Evolutionary conservation across 2,888 invertebrate species (phyloP).

Genomic region (Ornithoptera alexandrae): DNA sequence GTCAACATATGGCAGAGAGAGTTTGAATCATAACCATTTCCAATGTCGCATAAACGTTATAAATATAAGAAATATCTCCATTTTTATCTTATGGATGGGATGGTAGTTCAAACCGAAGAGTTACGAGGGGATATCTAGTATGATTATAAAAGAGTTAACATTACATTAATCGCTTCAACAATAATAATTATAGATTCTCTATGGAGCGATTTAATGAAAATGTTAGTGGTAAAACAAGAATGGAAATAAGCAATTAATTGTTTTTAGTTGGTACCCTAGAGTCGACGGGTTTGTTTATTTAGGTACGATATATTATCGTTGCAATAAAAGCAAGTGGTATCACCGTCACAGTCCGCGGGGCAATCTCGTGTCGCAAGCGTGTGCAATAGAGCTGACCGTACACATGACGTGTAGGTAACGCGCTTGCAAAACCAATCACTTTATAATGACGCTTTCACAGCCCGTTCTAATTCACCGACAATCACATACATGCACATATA

Average conservation of each 20-base stretch:
- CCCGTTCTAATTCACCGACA: constrained; percentile 25
- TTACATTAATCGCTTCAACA: too few relatives aligned
- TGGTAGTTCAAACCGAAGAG: too few relatives aligned
- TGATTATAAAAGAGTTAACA: too few relatives aligned
- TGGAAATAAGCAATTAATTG: background rate
- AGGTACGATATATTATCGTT: background rate
- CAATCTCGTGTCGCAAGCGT: constrained; percentile 34
- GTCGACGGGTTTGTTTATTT: background rate
- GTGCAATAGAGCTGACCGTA: constrained; percentile 25
- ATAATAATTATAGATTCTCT: too few relatives aligned
- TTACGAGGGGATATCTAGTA: too few relatives aligned
- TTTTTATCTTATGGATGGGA: too few relatives aligned
- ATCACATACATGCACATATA: constrained; percentile 1
- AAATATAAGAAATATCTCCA: too few relatives aligned
- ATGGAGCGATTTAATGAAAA: too few relatives aligned
- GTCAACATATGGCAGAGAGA: too few relatives aligned
- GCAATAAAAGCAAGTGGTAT: background rate
- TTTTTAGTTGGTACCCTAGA: background rate
- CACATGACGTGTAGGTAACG: constrained; percentile 13
- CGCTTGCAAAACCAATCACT: constrained; percentile 25
- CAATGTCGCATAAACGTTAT: too few relatives aligned
- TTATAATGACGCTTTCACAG: constrained; percentile 14
- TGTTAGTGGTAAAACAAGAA: background rate
- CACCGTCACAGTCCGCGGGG: constrained; percentile 38
- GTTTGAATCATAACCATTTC: too few relatives aligned